A percentile compares a stretch with the other conserved stretches of the same genome.
phyloP scores from a whole-genome alignment of 2,797 vertebrate genomes.

The Morelia viridis region DNA sequence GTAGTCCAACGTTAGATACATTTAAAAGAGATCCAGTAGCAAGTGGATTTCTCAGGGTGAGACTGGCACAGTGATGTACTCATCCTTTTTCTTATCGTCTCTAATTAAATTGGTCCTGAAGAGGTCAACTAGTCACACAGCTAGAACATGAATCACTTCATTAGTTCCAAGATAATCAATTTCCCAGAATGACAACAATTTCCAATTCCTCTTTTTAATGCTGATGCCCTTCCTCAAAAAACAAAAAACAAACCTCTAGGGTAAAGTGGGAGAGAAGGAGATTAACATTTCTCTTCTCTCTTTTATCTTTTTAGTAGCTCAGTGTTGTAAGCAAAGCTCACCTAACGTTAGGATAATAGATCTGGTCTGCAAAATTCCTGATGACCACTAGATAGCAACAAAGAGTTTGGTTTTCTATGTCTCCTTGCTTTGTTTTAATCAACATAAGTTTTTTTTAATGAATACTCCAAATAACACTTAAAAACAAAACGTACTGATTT shows the following conservation, averaged over 20 bases:
- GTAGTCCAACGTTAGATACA: background rate
- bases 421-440: background rate
- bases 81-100: background rate
- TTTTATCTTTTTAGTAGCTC: background rate
- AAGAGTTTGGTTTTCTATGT: background rate
- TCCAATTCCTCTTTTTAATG: background rate
- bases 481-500: background rate
- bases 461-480: background rate
- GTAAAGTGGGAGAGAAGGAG: background rate
- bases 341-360: background rate
- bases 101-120: background rate
- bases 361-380: background rate
- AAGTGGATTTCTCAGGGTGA: background rate
- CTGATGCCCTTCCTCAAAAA: background rate
- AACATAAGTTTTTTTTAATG: background rate
- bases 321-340: background rate
- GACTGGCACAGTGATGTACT: background rate
- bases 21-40: background rate
- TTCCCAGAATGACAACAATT: background rate
- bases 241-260: background rate
- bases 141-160: too few relatives aligned
- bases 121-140: background rate
- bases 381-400: background rate
- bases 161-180: background rate
- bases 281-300: background rate